Evolutionary conservation across 2,797 vertebrate genomes (phyloP).

Genomic region (Knipowitschia caucasica): DNA sequence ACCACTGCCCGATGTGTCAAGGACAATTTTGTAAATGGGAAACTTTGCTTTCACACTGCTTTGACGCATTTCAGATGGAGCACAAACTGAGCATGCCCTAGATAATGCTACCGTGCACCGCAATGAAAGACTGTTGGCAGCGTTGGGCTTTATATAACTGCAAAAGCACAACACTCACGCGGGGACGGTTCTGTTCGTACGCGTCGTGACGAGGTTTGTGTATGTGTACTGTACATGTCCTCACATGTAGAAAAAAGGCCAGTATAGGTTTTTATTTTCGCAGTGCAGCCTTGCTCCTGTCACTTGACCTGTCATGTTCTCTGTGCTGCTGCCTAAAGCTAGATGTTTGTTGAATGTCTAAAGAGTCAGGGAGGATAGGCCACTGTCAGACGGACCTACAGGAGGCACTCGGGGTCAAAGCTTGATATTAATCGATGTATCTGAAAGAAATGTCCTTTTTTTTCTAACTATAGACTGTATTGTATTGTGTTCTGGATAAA

Average conservation of each 20-base stretch:
- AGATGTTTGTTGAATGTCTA: slow-evolving; percentile 6
- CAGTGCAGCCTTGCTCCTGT: neutral
- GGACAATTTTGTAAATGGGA: slow-evolving; percentile 16
- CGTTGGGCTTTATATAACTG: slow-evolving; percentile 51
- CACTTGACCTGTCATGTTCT: slow-evolving; percentile 2
- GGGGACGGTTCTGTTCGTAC: slow-evolving; percentile 4
- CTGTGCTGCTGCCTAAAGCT: slow-evolving; percentile 11
- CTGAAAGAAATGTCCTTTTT: too few relatives aligned
- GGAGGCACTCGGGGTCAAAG: neutral
- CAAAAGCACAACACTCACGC: slow-evolving; percentile 30
- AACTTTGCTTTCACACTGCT: slow-evolving; percentile 37
- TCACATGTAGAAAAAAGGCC: neutral
- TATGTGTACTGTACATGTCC: neutral
- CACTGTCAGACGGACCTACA: slow-evolving; percentile 7
- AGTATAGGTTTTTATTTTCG: neutral
- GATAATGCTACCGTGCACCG: slow-evolving; percentile 47
- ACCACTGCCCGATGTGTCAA: slow-evolving; percentile 27
- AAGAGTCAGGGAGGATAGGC: slow-evolving; percentile 20
- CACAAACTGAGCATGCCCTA: slow-evolving; percentile 52
- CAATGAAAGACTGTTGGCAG: slow-evolving; percentile 40
- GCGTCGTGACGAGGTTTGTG: neutral
- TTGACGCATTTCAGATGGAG: slow-evolving; percentile 48
- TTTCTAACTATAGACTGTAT: too few relatives aligned
- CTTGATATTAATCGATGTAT: too few relatives aligned
- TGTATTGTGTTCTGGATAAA: too few relatives aligned